phyloP scores from a whole-genome alignment of 2,888 invertebrate species.

The Cacoxenus indagator region DNA sequence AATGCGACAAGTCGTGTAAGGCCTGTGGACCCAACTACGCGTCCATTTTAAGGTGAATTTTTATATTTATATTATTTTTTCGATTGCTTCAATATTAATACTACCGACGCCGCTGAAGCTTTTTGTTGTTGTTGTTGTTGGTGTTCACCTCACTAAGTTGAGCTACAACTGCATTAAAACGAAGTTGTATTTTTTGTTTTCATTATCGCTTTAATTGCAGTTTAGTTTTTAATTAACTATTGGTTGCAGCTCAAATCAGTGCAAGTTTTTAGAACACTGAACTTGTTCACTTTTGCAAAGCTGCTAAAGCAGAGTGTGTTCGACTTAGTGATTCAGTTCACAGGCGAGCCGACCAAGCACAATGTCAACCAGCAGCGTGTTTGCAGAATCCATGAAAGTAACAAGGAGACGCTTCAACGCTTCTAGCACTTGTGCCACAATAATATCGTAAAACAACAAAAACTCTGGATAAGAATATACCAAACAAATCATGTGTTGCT shows the following conservation, averaged over 20 bases:
- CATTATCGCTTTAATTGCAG: too few species aligned
- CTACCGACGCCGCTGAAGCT: background rate
- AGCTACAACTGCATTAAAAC: background rate
- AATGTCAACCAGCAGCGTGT: constrained; percentile 48
- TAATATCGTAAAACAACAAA: background rate
- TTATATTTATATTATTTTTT: background rate
- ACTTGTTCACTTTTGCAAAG: constrained; percentile 64
- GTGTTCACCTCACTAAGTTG: too few species aligned
- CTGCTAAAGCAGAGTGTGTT: constrained; percentile 54
- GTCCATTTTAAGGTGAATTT: constrained; percentile 94
- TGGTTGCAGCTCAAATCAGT: constrained; percentile 63
- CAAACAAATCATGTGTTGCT: too few species aligned
- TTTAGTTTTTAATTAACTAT: too few species aligned
- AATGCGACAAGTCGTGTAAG: constrained; percentile 98
- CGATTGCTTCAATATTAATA: too few species aligned
- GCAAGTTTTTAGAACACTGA: constrained; percentile 32
- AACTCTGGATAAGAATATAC: too few species aligned
- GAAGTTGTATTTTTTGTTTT: too few species aligned
- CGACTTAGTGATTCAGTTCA: constrained; percentile 23
- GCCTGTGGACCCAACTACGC: constrained; percentile 98
- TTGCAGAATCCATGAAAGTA: constrained; percentile 28
- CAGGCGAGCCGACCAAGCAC: constrained; percentile 52
- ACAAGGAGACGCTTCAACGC: background rate
- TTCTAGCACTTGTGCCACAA: constrained; percentile 44
- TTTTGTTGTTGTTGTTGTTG: constrained; percentile 28